Base-by-base conservation (phyloP, 1,140 invertebrate genomes). In the Aleiodes sp. region DNA sequence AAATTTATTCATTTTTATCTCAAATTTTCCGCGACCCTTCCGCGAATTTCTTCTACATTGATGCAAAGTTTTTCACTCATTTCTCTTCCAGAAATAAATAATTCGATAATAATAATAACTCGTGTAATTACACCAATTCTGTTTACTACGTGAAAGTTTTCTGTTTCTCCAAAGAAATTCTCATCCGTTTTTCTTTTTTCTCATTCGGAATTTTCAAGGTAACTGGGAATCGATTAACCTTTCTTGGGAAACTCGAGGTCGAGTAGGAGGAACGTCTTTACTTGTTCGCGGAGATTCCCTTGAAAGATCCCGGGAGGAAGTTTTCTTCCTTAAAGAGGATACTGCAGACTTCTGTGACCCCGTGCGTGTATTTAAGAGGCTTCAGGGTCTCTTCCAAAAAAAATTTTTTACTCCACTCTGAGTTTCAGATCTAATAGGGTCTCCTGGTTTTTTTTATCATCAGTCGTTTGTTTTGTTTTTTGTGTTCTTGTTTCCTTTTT, bases 321-420 rank as follows among this genome's bases (percentile, higher is more conserved):
- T 0, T 16, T 64, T 43, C 21, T 74, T 77, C 24, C 77, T 78
- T 78, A 77, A 77, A 77, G 74, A 70, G 69, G 72, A 75, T 60
- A 70, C 68, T 71, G 68, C 70, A 33, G 56, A 73, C 62, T 68
- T 68, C 73, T 65, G 19, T 64, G 10, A 16, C 62, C 37, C 62
- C 10, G 21, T 64, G 37, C 37, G 57, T 62, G 35, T 29, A 16
- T 68, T 19, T 26, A 35, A 37, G 19, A 59, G 37, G 60, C 14
- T n/a, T 41, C 26, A 1, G 2, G 14, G 21, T 8, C 4, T 35
- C n/a, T 39, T 39, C 37, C 61, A 35, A n/a, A n/a, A n/a, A n/a
- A n/a, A n/a, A n/a, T n/a, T 21, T 64, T 29, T 43, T 31, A 26
- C 21, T 29, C 12, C 2, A 28, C 16, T 2, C 39, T 21, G n/a